Evolutionary conservation across 2,113 vertebrate genomes (phyloP), one percentile per base, ranked within the genome.

Genomic region (Odontesthes bonariensis): DNA sequence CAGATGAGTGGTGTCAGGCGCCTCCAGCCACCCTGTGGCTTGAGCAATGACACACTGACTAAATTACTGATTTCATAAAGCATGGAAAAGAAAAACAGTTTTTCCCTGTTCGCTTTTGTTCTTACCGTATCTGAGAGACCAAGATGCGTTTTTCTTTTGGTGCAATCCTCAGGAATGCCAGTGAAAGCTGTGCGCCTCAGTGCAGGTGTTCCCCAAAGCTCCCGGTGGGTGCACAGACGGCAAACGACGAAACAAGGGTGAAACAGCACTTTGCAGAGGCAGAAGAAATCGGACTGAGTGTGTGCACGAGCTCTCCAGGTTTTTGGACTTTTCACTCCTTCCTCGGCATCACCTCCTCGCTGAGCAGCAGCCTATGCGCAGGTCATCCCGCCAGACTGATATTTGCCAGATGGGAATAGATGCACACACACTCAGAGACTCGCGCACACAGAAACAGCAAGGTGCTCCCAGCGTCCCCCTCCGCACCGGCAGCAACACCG

Each of bases 191-290:
- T 77, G 86, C 86, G 80, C 82, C 69, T 84, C 83, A 2, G 79
- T 78, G 85, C 89, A 86, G 88, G 90, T 90, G 87, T 64, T 86
- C 64, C 55, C 81, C 46, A 65, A 60, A 76, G 66, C 76, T 69
- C 63, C 84, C 72, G 1, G 27, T 33, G 81, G 90, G 11, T 56
- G 78, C 74, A 47, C 71, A 73, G 64, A 76, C 84, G 67, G 64
- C 22, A 46, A 57, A 46, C 84, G 82, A 81, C 73, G 51, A 38
- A 78, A 75, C 63, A 35, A 56, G 74, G 60, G 82, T 84, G 91
- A 88, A 89, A 77, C 82, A 73, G 84, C 89, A 91, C 90, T 89
- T 90, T 90, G 84, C 84, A 64, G 77, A 74, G 67, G 80, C 64
- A 51, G 57, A 12, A 27, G 22, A 55, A 49, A 66, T 62, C 35